phyloP scores from a whole-genome alignment of 1,140 invertebrate species.

The Melanaphis sacchari region DNA sequence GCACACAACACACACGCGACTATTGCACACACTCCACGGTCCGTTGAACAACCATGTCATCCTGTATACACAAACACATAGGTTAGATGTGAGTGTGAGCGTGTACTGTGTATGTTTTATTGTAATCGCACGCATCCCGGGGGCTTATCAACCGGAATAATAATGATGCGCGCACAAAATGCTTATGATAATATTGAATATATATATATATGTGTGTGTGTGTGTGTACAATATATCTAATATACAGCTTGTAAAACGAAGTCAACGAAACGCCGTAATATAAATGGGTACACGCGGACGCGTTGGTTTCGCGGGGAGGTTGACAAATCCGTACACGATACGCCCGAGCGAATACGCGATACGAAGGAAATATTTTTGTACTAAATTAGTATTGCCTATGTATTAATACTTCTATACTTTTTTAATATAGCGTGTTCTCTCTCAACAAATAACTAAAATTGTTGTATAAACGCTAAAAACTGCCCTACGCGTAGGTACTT shows the following conservation, averaged over 20 bases:
- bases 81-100: background rate
- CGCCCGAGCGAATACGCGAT: background rate
- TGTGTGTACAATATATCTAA: background rate
- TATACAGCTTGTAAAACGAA: background rate
- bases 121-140: background rate
- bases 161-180: constrained; percentile 10
- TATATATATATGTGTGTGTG: background rate
- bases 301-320: background rate
- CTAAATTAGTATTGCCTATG: no score
- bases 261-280: constrained; percentile 28
- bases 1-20: background rate
- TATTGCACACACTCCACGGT: background rate
- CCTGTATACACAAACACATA: constrained; percentile 28
- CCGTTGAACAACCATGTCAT: constrained; percentile 50
- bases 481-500: background rate
- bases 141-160: constrained; percentile 48
- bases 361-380: background rate
- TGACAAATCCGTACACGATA: background rate
- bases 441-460: background rate
- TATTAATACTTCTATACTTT: no score
- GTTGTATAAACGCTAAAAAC: background rate
- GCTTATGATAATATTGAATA: no score
- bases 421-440: no score
- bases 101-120: background rate
- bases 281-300: background rate